Percentiles rank a stretch among this genome's conserved stretches.
Evolutionary conservation across 2,888 invertebrate species (phyloP).

Genomic region (Hofmannophila pseudospretella): DNA sequence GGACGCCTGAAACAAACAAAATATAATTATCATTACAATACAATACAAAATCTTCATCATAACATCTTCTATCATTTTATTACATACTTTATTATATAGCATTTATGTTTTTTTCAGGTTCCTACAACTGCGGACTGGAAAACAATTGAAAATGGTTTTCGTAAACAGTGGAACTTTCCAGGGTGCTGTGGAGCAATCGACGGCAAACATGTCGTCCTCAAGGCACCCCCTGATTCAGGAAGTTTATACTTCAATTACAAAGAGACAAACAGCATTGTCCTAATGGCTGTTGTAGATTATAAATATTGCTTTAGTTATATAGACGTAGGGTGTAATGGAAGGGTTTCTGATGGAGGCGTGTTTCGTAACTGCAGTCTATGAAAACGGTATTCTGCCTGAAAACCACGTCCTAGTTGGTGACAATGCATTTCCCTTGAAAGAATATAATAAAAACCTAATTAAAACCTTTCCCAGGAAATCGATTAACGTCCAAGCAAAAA

Average conservation of each 20-base stretch:
- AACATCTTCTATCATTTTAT: no score
- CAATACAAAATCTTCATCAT: no score
- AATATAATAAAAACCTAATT: constrained; percentile 14
- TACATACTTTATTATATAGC: no score
- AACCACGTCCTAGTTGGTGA: constrained; percentile 12
- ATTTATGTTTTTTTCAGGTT: constrained; percentile 15
- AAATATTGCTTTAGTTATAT: constrained; percentile 15
- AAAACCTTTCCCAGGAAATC: constrained; percentile 12
- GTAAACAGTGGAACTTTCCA: constrained; percentile 9
- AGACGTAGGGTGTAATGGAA: constrained; percentile 12
- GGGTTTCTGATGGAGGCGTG: constrained; percentile 22
- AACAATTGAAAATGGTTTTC: constrained; percentile 15
- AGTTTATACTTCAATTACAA: constrained; percentile 16
- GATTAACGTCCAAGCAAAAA: constrained; percentile 11
- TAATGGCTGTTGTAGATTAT: constrained; percentile 15
- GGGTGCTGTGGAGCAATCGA: constrained; percentile 12
- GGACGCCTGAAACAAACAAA: constrained; percentile 18
- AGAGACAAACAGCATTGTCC: constrained; percentile 12
- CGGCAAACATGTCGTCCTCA: constrained; percentile 13
- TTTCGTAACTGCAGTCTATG: constrained; percentile 18
- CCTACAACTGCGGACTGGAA: constrained; percentile 17
- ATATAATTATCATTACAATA: constrained; percentile 8
- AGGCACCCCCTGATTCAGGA: constrained; percentile 14
- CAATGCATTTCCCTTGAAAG: constrained; percentile 14
- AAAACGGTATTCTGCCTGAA: constrained; percentile 17